A percentile compares a stretch with the other conserved stretches of the same genome.
Evolutionary conservation across 2,113 vertebrate genomes (phyloP).

Genomic region (Elgaria multicarinata): DNA sequence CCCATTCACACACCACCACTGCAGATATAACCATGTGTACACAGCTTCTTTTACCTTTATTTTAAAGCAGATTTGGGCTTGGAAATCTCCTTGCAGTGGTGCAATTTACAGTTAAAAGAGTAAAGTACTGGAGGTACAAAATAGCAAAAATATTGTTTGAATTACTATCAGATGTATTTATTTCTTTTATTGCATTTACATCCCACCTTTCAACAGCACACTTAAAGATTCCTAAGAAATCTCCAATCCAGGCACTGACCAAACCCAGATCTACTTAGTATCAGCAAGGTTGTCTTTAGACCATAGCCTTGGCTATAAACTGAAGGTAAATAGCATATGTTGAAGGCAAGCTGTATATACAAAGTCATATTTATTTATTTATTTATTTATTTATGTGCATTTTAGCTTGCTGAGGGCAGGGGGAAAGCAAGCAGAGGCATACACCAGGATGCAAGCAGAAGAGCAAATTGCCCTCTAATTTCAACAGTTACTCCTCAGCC

Average conservation of each 20-base stretch:
- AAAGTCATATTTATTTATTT: slow-evolving; percentile 57
- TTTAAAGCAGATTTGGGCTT: slow-evolving; percentile 51
- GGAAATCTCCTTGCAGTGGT: slow-evolving; percentile 36
- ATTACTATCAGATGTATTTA: neutral
- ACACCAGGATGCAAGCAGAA: slow-evolving; percentile 70
- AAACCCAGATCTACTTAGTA: neutral
- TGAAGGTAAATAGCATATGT: slow-evolving; percentile 71
- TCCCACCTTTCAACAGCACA: neutral
- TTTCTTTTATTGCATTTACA: neutral
- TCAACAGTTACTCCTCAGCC: slow-evolving; percentile 67
- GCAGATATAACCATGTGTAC: slow-evolving; percentile 18
- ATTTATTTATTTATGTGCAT: slow-evolving; percentile 58
- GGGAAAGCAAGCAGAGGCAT: slow-evolving; percentile 77
- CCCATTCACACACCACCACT: slow-evolving; percentile 80
- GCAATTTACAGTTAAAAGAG: neutral
- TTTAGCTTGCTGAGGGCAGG: slow-evolving; percentile 67
- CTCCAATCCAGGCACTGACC: neutral
- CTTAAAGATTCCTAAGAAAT: neutral
- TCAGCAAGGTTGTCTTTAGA: neutral
- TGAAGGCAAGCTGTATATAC: slow-evolving; percentile 75
- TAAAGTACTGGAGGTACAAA: neutral
- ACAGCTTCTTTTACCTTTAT: slow-evolving; percentile 38
- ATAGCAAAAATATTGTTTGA: neutral
- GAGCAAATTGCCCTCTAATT: slow-evolving; percentile 68
- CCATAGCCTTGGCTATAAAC: neutral